These are phyloP conservation scores for Blastobasis lacticolella DNA, from an alignment of 2,888 invertebrate species.

Conservation along the genomic window DNA sequence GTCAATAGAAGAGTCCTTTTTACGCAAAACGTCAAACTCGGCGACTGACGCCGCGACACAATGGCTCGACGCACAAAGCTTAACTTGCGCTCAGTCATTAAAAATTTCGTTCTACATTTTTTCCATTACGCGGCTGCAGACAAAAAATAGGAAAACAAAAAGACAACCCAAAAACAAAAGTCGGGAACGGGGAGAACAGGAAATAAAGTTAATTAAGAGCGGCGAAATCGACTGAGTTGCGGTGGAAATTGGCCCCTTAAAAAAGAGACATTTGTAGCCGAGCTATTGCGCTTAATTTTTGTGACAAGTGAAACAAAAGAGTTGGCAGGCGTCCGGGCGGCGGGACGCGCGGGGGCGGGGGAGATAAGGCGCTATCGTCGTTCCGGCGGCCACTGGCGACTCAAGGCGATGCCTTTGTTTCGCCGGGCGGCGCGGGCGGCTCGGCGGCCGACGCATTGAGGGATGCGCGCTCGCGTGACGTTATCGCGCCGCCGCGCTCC, in stretches of 20 bases:
- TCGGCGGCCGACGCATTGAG: slow-evolving; percentile 39
- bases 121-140: slow-evolving; percentile 70
- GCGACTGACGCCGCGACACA: slow-evolving; percentile 46
- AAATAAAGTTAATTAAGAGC: slow-evolving; percentile 75
- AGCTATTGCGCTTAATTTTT: slow-evolving; percentile 74
- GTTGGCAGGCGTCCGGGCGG: slow-evolving; percentile 52
- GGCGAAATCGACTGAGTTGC: slow-evolving; percentile 73
- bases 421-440: slow-evolving; percentile 23
- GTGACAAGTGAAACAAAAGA: slow-evolving; percentile 75
- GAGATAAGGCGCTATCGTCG: slow-evolving; percentile 69
- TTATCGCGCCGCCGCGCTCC: slow-evolving; percentile 42
- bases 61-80: slow-evolving; percentile 61
- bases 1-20: slow-evolving; percentile 40
- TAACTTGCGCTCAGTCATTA: slow-evolving; percentile 68
- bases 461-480: slow-evolving; percentile 68
- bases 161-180: slow-evolving; percentile 68
- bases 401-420: slow-evolving; percentile 70
- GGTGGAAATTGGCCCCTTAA: slow-evolving; percentile 73
- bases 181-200: slow-evolving; percentile 68
- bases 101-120: slow-evolving; percentile 72
- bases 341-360: slow-evolving; percentile 31
- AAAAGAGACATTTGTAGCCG: slow-evolving; percentile 72
- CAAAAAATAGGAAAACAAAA: slow-evolving; percentile 69
- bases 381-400: slow-evolving; percentile 61
- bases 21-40: slow-evolving; percentile 55